Percentiles rank a stretch among this genome's conserved stretches.
Conservation (phyloP, 2,797 vertebrate species). For the Urosaurus nigricauda region DNA sequence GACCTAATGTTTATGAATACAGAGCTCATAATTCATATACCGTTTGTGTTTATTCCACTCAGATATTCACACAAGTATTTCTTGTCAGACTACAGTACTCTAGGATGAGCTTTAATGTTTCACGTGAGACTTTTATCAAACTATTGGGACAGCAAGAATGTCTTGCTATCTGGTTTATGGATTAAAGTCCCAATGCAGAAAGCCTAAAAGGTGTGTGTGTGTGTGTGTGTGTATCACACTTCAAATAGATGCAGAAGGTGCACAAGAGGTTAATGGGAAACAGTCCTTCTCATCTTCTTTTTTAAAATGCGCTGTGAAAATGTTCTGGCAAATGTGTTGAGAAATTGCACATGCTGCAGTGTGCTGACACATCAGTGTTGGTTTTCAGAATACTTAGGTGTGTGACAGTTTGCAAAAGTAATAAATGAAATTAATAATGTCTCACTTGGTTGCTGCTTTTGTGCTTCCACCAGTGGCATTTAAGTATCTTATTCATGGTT, state of each 20-base stretch:
- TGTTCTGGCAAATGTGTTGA: constrained; percentile 43
- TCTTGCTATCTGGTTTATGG: background rate
- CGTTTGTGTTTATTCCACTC: background rate
- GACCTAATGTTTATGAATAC: background rate
- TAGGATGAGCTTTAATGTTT: background rate
- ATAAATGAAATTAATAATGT: constrained; percentile 59
- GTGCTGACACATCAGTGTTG: constrained; percentile 59
- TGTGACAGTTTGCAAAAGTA: constrained; percentile 69
- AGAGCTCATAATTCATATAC: background rate
- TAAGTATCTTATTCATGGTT: constrained; percentile 30
- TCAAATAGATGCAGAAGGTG: constrained; percentile 1
- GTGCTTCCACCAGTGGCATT: constrained; percentile 5
- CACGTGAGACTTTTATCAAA: background rate
- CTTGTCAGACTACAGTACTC: background rate
- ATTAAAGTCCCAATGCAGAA: background rate
- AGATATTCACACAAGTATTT: background rate
- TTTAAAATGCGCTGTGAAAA: constrained; percentile 65
- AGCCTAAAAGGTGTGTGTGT: background rate
- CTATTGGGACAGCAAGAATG: background rate
- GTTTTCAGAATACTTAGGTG: constrained; percentile 41
- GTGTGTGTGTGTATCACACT: background rate
- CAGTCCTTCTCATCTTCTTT: constrained; percentile 16
- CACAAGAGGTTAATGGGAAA: constrained; percentile 29
- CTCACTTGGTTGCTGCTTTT: accelerated
- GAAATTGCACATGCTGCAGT: constrained; percentile 55